phyloP scores from a whole-genome alignment of 2,888 invertebrate genomes.

The Cancer borealis region DNA sequence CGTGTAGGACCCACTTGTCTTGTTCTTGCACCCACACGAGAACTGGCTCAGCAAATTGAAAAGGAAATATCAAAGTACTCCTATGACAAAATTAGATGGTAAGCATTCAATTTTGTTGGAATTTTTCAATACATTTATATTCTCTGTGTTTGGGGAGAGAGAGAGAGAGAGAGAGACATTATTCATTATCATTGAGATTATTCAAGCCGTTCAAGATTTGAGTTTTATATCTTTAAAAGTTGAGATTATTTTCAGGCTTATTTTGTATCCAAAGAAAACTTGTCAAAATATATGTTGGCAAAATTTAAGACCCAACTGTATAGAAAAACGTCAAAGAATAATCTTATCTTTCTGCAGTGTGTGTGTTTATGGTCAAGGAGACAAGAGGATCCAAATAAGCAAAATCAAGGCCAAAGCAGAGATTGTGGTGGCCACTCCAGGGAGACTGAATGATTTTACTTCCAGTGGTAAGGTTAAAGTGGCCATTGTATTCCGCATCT shows the following conservation, averaged over 20 bases:
- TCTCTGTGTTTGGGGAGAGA: neutral
- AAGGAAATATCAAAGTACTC: conserved; percentile 93
- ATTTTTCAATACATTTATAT: neutral
- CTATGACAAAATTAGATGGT: conserved; percentile 92
- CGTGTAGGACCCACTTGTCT: conserved; percentile 91
- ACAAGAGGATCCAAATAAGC: conserved; percentile 88
- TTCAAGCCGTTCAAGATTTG: no score
- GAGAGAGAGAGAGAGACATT: no score
- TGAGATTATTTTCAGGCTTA: no score
- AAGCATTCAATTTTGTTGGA: conserved; percentile 78
- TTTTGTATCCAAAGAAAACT: no score
- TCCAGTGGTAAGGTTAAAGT: conserved; percentile 81
- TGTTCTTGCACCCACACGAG: conserved; percentile 94
- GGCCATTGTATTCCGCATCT: neutral
- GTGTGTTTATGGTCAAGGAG: conserved; percentile 95
- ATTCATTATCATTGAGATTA: no score
- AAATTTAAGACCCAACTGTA: neutral
- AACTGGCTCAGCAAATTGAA: conserved; percentile 95
- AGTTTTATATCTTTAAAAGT: no score
- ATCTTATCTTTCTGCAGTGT: conserved; percentile 82
- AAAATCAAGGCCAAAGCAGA: conserved; percentile 90
- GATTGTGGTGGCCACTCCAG: conserved; percentile 97
- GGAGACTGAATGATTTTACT: conserved; percentile 94
- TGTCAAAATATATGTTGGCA: no score
- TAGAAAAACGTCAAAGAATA: neutral